Percentiles rank a stretch among this genome's conserved stretches.
phyloP scores from a whole-genome alignment of 2,888 invertebrate species.

The Dendrolimus pini region DNA sequence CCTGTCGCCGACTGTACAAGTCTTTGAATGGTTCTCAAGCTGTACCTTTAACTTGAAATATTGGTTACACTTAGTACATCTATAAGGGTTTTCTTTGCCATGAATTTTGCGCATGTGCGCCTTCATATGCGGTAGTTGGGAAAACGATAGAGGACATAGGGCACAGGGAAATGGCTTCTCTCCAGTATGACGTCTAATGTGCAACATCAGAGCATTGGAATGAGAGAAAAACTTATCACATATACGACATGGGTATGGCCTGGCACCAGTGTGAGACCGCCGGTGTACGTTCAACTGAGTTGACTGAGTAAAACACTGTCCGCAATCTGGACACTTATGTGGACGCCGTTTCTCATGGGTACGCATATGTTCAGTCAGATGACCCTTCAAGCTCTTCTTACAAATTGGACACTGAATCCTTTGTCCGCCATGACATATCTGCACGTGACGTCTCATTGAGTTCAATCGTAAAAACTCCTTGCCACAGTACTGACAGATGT shows the following conservation, averaged over 20 bases:
- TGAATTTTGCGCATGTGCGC: constrained; percentile 93
- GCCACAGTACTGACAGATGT: constrained; percentile 87
- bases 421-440: constrained; percentile 84
- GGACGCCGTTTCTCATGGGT: constrained; percentile 86
- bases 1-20: constrained; percentile 51
- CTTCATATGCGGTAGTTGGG: constrained; percentile 90
- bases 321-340: constrained; percentile 86
- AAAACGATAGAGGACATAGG: constrained; percentile 84
- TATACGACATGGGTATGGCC: constrained; percentile 89
- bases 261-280: constrained; percentile 88
- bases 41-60: constrained; percentile 87
- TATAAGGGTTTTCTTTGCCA: constrained; percentile 85
- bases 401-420: constrained; percentile 89
- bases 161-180: constrained; percentile 88
- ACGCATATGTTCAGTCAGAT: constrained; percentile 88
- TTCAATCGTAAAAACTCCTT: constrained; percentile 85
- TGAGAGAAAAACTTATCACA: constrained; percentile 88
- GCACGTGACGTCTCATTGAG: constrained; percentile 85
- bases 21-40: constrained; percentile 79
- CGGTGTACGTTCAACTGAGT: constrained; percentile 90
- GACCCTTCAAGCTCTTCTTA: constrained; percentile 87
- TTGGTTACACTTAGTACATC: constrained; percentile 82
- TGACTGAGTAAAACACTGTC: constrained; percentile 87
- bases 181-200: constrained; percentile 89
- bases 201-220: constrained; percentile 89